Conservation (phyloP, 92 coral and sea anemone species). For the Epizoanthus stellaris region DNA sequence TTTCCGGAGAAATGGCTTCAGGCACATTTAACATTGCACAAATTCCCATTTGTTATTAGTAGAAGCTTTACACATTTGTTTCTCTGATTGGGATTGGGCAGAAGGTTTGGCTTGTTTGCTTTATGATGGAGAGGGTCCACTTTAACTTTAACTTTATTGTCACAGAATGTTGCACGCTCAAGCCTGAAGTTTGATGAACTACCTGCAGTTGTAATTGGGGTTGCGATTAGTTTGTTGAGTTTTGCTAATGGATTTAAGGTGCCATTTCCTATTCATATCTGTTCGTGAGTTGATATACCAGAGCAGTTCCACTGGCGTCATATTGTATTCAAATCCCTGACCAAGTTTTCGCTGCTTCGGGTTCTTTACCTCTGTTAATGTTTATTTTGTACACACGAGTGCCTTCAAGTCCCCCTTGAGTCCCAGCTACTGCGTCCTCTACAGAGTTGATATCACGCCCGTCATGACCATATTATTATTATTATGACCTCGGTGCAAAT, state of each 20-base stretch:
- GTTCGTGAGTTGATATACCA: background rate
- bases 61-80: background rate
- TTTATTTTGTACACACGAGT: constrained; percentile 42
- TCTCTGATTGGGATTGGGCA: background rate
- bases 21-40: background rate
- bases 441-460: background rate
- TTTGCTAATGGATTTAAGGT: background rate
- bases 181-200: constrained; percentile 12
- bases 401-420: constrained; percentile 41
- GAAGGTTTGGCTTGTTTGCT: background rate
- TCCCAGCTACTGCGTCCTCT: constrained; percentile 7
- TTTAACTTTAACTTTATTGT: background rate
- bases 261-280: constrained; percentile 1
- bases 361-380: constrained; percentile 44
- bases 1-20: background rate
- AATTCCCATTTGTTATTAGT: background rate
- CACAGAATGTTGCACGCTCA: constrained; percentile 6
- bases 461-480: too few species aligned
- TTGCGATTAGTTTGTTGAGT: background rate
- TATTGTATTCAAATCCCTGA: constrained; percentile 49
- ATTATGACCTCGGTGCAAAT: constrained; percentile 6
- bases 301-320: background rate
- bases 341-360: constrained; percentile 44
- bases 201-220: background rate
- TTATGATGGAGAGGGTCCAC: background rate